Evolutionary conservation across 2,888 invertebrate genomes (phyloP), one percentile per base, ranked within the genome.

Genomic region (Eustalomyia histrio): DNA sequence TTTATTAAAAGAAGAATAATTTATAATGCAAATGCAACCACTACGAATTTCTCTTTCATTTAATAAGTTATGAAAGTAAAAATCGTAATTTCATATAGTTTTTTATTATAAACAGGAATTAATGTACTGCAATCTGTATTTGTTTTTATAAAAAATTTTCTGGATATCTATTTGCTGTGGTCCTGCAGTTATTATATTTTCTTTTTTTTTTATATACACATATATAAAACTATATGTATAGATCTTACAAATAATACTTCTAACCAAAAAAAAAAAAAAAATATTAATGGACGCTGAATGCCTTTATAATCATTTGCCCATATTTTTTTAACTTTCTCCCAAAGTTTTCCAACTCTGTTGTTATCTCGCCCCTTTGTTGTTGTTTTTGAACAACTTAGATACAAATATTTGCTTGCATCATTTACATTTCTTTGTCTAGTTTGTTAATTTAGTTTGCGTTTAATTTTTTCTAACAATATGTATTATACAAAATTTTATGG

Each of bases 381-480:
- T 16, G 29, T 3, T 73, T 18, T 47, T 57, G 57, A 64, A 12
- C 39, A n/a, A 47, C n/a, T 47, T 47, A 6, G 64, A 73, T 57
- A 73, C 21, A 29, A 64, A 35, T 50, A 57, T 21, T 72, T 39
- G 29, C 39, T 63, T 61, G 29, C 18, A 57, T 73, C 57, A 57
- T 73, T 73, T 47, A 29, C 55, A 64, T 73, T 73, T 57, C n/a
- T 64, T 50, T 50, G 33, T 73, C 43, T 55, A 12, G 16, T 33
- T 50, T 29, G 29, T 24, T 24, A 24, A n/a, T n/a, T n/a, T n/a
- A n/a, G n/a, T n/a, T n/a, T n/a, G n/a, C n/a, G n/a, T 29, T 29
- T 29, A 29, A 7, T 6, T 29, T 29, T 29, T 29, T 6, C 29
- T 29, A 6, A 29, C 29, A 29, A 29, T 29, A n/a, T n/a, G n/a